These are phyloP conservation scores for Monochamus saltuarius DNA, from an alignment of 1,140 invertebrate genomes.

Conservation along the genomic window DNA sequence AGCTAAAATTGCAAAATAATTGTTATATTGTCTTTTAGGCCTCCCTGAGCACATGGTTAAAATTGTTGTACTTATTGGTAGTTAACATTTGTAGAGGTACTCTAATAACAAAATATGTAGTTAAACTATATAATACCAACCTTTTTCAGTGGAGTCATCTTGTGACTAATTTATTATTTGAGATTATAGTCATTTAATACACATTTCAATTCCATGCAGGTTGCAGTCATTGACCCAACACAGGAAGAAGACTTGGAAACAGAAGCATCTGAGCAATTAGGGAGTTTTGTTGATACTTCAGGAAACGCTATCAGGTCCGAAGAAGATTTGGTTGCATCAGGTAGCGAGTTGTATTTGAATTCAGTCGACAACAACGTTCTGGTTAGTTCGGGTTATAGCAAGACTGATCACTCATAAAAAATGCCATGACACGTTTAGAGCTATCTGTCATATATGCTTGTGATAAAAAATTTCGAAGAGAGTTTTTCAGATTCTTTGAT, in stretches of 20 bases:
- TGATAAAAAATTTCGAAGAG: too few species aligned
- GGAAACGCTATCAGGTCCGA: slow-evolving; percentile 26
- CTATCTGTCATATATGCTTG: too few species aligned
- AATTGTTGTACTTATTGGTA: too few species aligned
- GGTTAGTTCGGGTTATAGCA: slow-evolving; percentile 57
- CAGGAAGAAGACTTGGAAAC: slow-evolving; percentile 30
- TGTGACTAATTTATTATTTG: not conserved
- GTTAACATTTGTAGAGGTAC: too few species aligned
- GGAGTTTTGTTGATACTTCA: slow-evolving; percentile 43
- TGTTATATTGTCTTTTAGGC: too few species aligned
- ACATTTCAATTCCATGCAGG: slow-evolving; percentile 16
- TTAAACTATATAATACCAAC: too few species aligned
- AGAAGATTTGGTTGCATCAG: slow-evolving; percentile 20
- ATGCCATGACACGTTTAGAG: not conserved
- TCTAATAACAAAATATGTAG: too few species aligned
- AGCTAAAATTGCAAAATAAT: too few species aligned
- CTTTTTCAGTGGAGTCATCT: too few species aligned
- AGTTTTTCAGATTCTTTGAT: too few species aligned
- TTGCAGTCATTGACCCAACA: slow-evolving; percentile 40
- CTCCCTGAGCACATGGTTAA: too few species aligned
- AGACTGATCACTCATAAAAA: slow-evolving; percentile 28
- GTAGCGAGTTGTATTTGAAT: slow-evolving; percentile 5
- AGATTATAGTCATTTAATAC: not conserved
- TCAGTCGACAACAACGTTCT: slow-evolving; percentile 47
- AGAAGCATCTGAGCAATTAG: slow-evolving; percentile 40